These are phyloP conservation scores for Amiota communis DNA, from an alignment of 2,888 invertebrate species.

Conservation along the genomic window DNA sequence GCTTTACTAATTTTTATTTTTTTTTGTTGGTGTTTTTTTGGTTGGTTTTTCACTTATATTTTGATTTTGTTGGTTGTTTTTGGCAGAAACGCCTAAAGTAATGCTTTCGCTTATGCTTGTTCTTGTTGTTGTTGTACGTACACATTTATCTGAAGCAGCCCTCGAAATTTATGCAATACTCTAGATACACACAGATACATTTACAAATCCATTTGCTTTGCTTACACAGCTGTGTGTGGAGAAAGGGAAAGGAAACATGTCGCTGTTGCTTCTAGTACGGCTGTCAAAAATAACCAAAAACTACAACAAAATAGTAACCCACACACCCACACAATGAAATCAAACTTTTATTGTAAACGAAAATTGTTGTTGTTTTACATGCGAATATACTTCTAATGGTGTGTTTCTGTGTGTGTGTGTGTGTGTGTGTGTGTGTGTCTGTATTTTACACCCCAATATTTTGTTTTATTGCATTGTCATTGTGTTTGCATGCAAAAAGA, in stretches of 20 bases:
- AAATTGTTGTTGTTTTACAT: conserved; percentile 9
- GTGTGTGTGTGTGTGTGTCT: conserved; percentile 25
- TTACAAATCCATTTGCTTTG: background rate
- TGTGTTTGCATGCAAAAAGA: conserved; percentile 55
- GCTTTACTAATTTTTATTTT: conserved; percentile 2
- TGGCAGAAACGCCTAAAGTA: conserved; percentile 11
- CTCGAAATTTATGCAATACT: conserved; percentile 17
- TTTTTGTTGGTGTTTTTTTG: conserved; percentile 9
- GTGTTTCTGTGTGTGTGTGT: background rate
- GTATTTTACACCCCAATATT: conserved; percentile 56
- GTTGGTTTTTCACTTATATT: background rate
- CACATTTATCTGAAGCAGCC: conserved; percentile 14
- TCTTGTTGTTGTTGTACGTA: conserved; percentile 11
- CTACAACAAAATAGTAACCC: background rate
- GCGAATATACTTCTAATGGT: too few relatives aligned
- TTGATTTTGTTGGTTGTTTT: conserved; percentile 15
- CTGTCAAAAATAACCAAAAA: background rate
- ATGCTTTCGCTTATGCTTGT: background rate
- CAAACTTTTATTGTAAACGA: conserved; percentile 23
- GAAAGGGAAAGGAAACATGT: background rate
- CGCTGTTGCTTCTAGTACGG: background rate
- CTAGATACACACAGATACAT: background rate
- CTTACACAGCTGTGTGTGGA: background rate
- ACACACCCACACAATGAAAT: conserved; percentile 25
- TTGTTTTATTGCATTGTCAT: conserved; percentile 31